phyloP scores from a whole-genome alignment of 2,888 invertebrate genomes.

The Hololepta plana region DNA sequence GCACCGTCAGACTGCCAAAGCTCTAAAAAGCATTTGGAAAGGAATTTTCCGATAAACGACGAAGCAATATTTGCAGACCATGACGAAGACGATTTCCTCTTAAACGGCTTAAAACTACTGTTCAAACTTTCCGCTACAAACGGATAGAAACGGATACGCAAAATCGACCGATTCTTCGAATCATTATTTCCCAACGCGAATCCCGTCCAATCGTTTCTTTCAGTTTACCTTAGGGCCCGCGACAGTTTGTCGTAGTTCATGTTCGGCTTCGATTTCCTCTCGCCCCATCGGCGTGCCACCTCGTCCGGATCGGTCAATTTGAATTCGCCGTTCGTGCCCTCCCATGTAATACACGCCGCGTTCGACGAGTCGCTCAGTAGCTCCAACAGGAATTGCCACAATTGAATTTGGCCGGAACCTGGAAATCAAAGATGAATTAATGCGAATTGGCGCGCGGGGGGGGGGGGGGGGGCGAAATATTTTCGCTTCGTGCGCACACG shows the following conservation, averaged over 20 bases:
- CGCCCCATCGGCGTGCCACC: slow-evolving; percentile 96
- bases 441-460: no score
- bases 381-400: slow-evolving; percentile 98
- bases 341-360: slow-evolving; percentile 96
- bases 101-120: no score
- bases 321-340: slow-evolving; percentile 96
- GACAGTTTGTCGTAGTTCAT: slow-evolving; percentile 99
- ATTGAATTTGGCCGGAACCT: slow-evolving; percentile 94
- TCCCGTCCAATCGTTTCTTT: no score
- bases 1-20: no score
- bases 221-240: slow-evolving; percentile 73
- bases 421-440: slow-evolving; percentile 13
- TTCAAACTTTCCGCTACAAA: background rate
- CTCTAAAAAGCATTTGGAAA: no score
- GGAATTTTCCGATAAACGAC: no score
- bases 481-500: no score
- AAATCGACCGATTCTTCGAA: no score
- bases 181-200: no score
- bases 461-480: no score
- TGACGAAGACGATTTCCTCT: no score
- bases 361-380: slow-evolving; percentile 90
- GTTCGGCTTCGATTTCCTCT: slow-evolving; percentile 96
- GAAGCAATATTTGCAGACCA: no score
- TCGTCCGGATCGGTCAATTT: slow-evolving; percentile 98
- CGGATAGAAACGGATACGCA: background rate